Conservation (phyloP, 2,888 invertebrate genomes). For the Agrotis puta region DNA sequence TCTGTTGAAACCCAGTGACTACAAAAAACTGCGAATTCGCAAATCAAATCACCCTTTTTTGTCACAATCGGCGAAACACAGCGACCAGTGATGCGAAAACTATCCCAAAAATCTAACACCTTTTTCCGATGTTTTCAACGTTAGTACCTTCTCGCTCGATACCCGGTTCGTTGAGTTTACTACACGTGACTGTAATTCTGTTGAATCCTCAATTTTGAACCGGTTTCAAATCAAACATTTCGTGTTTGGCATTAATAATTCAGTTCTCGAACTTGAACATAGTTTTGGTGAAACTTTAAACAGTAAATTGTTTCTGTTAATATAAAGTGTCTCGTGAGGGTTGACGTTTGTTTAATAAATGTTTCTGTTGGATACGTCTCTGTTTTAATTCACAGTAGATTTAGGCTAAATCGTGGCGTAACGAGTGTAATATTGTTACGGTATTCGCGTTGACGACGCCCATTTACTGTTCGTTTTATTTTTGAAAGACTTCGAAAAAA, state of each 20-base stretch:
- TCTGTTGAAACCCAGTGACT: background rate
- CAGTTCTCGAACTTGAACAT: slow-evolving; percentile 47
- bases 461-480: background rate
- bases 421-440: background rate
- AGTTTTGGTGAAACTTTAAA: slow-evolving; percentile 13
- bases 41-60: slow-evolving; percentile 49
- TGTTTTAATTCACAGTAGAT: background rate
- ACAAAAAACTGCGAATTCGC: slow-evolving; percentile 18
- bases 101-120: slow-evolving; percentile 44
- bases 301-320: slow-evolving; percentile 17
- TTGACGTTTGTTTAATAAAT: slow-evolving; percentile 6
- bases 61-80: slow-evolving; percentile 39
- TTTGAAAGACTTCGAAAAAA: background rate
- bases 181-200: slow-evolving; percentile 52
- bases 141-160: slow-evolving; percentile 22
- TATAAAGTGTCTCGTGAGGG: slow-evolving; percentile 6
- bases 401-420: background rate
- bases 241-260: slow-evolving; percentile 58
- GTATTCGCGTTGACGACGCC: background rate
- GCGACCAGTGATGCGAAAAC: slow-evolving; percentile 33
- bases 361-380: background rate
- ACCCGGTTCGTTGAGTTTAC: slow-evolving; percentile 62
- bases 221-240: slow-evolving; percentile 58
- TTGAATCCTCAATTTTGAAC: slow-evolving; percentile 36
- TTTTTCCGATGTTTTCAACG: slow-evolving; percentile 46